phyloP scores from a whole-genome alignment of 2,797 vertebrate species.

The Kryptolebias ocellatus region DNA sequence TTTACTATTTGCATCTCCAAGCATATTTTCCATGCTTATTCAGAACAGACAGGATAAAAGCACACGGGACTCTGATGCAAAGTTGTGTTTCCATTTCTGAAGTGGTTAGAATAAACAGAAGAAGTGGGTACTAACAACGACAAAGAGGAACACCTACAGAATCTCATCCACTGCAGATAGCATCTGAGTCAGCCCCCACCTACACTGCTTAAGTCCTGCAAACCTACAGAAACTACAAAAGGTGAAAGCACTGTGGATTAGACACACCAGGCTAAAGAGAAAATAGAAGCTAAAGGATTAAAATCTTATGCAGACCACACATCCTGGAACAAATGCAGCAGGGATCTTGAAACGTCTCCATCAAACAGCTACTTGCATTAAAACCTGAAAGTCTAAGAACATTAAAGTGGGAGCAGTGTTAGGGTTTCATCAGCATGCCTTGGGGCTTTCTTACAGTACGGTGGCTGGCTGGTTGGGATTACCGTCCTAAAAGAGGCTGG shows the following conservation, averaged over 20 bases:
- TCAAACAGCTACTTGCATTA: slow-evolving; percentile 15
- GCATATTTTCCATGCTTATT: neutral
- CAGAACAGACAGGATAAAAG: neutral
- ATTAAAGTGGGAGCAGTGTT: slow-evolving; percentile 26
- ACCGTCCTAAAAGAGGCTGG: slow-evolving; percentile 26
- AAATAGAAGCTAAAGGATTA: slow-evolving; percentile 11
- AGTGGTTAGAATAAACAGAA: neutral
- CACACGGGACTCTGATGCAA: neutral
- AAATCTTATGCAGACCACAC: neutral
- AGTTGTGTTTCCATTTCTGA: neutral
- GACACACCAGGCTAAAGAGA: neutral
- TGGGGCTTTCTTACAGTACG: slow-evolving; percentile 2
- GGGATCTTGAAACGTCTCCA: slow-evolving; percentile 1
- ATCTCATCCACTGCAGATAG: neutral
- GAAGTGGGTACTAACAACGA: neutral
- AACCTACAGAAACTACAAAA: slow-evolving; percentile 9
- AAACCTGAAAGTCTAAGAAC: slow-evolving; percentile 14
- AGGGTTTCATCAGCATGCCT: slow-evolving; percentile 28
- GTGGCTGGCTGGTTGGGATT: slow-evolving; percentile 22
- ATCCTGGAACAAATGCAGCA: neutral
- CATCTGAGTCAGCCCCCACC: neutral
- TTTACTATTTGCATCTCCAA: neutral
- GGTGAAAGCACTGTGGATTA: neutral
- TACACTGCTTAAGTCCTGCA: neutral
- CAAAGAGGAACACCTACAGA: slow-evolving; percentile 5